Percentiles rank a stretch among this genome's conserved stretches.
Evolutionary conservation across 2,797 vertebrate genomes (phyloP).

Genomic region (Sebastes paucispinis): DNA sequence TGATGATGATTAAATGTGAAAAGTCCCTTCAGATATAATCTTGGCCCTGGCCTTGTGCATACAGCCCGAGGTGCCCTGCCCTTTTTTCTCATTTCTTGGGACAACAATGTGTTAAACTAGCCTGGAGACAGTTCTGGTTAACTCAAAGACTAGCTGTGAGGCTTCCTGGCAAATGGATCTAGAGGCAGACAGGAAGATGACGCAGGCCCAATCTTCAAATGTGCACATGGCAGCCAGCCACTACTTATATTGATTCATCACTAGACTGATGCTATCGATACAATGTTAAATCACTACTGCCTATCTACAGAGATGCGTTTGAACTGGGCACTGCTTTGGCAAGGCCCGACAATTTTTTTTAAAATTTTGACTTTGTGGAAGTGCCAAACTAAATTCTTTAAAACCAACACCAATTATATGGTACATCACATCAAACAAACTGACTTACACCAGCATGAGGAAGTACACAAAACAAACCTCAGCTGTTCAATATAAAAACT

Average conservation of each 20-base stretch:
- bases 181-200: slow-evolving; percentile 9
- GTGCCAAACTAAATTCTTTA: not conserved
- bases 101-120: not conserved
- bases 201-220: slow-evolving; percentile 48
- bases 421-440: not conserved
- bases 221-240: slow-evolving; percentile 55
- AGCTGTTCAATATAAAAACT: not conserved
- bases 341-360: not conserved
- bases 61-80: slow-evolving; percentile 19
- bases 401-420: not conserved
- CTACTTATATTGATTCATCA: slow-evolving; percentile 17
- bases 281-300: slow-evolving; percentile 40
- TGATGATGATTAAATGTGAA: slow-evolving; percentile 29
- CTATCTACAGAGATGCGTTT: not conserved
- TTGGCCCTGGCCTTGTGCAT: slow-evolving; percentile 6
- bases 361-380: not conserved
- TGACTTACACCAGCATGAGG: not conserved
- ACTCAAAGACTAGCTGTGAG: slow-evolving; percentile 6
- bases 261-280: slow-evolving; percentile 40
- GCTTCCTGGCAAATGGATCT: slow-evolving; percentile 31
- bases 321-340: not conserved
- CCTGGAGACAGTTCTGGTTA: not conserved
- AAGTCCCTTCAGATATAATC: slow-evolving; percentile 3
- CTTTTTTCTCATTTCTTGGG: not conserved
- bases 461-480: not conserved